Evolutionary conservation across 2,797 vertebrate species (phyloP), one percentile per base, ranked within the genome.

Genomic region (Oryzias sinensis): DNA sequence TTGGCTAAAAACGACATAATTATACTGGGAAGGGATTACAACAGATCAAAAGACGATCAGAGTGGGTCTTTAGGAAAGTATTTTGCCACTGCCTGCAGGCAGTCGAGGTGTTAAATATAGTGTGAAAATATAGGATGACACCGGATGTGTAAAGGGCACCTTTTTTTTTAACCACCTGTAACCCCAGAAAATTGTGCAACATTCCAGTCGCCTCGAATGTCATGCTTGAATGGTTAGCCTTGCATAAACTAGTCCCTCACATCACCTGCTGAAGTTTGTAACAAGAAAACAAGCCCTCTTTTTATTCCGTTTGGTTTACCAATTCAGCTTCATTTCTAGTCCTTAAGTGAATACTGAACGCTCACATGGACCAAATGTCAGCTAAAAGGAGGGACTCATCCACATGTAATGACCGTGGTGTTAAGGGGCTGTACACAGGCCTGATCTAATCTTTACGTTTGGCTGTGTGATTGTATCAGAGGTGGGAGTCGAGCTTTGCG

Each of bases 391-490:
- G 33, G 33, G 33, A 37, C 33, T 37, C 33, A 37, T 37, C 33
- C 33, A 37, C 33, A 37, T 37, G 11, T 37, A 37, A 37, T 37
- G 33, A 37, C 8, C 4, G 33, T 37, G 33, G 33, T 37, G 33
- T 37, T 37, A 37, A 13, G 33, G 11, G 33, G 8, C 11, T 37
- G 33, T 37, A 37, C 33, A 13, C 33, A 37, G 11, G 33, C 9
- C 33, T 37, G 42, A 43, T 43, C 14, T 43, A 45, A 29, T 33
- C 74, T 56, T 57, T 49, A 53, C 70, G 56, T 68, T 55, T 72
- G 66, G 61, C 65, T 18, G 16, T 8, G 40, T 20, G 29, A 62
- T 42, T 45, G 71, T 70, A 73, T 77, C 52, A 59, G 70, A 59
- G 41, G 25, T 52, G 49, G 27, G 41, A 43, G 22, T 46, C 20